These are phyloP conservation scores for Anastatus disparis DNA, from an alignment of 1,140 invertebrate genomes.

Conservation along the genomic window DNA sequence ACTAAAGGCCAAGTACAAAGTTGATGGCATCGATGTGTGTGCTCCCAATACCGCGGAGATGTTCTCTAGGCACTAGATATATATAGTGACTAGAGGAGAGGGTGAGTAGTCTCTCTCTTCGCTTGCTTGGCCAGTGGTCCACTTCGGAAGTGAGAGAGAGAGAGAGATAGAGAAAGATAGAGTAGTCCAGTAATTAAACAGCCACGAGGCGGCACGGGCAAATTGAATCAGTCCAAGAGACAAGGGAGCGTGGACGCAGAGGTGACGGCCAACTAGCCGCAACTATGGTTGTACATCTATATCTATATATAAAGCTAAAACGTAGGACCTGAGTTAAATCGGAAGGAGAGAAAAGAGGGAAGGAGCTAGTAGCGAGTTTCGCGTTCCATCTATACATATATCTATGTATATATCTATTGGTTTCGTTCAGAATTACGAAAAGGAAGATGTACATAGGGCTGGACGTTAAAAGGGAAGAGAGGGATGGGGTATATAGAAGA, in stretches of 20 bases:
- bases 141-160: too few species aligned
- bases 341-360: constrained; percentile 20
- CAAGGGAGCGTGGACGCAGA: constrained; percentile 65
- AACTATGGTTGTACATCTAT: constrained; percentile 60
- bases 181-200: constrained; percentile 66
- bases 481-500: not conserved
- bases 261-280: constrained; percentile 66
- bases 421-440: not conserved
- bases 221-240: constrained; percentile 68
- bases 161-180: too few species aligned
- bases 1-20: too few species aligned
- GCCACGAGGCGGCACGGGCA: constrained; percentile 64
- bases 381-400: not conserved
- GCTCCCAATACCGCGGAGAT: constrained; percentile 46
- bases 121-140: constrained; percentile 52
- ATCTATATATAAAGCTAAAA: too few species aligned
- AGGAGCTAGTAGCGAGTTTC: constrained; percentile 33
- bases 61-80: constrained; percentile 22
- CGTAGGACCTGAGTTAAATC: constrained; percentile 29
- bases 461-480: not conserved
- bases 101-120: constrained; percentile 40
- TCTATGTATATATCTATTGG: too few species aligned
- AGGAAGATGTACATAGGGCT: too few species aligned
- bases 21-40: constrained; percentile 47
- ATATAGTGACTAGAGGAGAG: too few species aligned